Evolutionary conservation across 2,797 vertebrate genomes (phyloP), one percentile per base, ranked within the genome.

Genomic region (Sebastes itinus): DNA sequence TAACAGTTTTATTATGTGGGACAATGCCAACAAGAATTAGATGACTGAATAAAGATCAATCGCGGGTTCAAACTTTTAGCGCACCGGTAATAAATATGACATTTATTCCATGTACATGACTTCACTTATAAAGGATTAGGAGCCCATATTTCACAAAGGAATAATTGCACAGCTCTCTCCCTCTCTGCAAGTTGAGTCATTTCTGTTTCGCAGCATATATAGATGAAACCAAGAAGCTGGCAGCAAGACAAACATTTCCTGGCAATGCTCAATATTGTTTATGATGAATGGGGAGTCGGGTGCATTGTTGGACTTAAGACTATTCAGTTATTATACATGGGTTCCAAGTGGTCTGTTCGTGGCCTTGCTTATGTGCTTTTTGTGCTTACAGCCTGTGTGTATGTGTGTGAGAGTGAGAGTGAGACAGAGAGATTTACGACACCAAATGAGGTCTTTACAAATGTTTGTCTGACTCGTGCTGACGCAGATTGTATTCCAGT

Each of bases 201-300:
- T 90, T 92, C 75, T 25, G 35, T 87, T 79, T 80, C 32, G 74
- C 72, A 80, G 74, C 75, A 77, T 66, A 75, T 69, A 76, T 75
- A 77, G 75, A 78, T 65, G 42, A 85, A 84, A 80, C 52, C 10
- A 65, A 86, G 79, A 62, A 38, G n/a, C 83, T 93, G 93, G 89
- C 89, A 87, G 72, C 67, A 46, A 67, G 69, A 80, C 82, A 89
- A 81, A 81, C 64, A 74, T 87, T 88, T 92, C 63, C 79, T 85
- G 82, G 80, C 84, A 86, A 67, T 9, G 60, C 81, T 83, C 61
- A 65, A 84, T 73, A 54, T 75, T 83, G 69, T 80, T 88, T 69
- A 85, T 84, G 88, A 94, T 87, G 83, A 89, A 92, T 87, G 81
- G 76, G 64, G 78, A 88, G 75, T 77, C 4, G 66, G 76, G 78